A percentile compares a stretch with the other conserved stretches of the same genome.
Evolutionary conservation across 2,888 invertebrate species (phyloP).

Genomic region (Schizaphis graminum): DNA sequence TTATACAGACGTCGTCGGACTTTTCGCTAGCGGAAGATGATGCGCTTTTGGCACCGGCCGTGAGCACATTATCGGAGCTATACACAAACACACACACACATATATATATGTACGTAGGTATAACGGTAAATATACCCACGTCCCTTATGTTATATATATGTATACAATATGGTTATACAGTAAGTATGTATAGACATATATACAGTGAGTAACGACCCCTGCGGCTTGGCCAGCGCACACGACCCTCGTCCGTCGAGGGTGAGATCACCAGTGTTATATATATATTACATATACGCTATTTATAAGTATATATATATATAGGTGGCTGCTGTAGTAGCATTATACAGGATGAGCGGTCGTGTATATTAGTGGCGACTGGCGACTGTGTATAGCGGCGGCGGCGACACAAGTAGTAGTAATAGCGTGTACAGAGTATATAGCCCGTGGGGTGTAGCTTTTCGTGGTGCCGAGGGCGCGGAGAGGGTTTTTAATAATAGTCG

Average conservation of each 20-base stretch:
- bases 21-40: background rate
- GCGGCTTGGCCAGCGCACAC: background rate
- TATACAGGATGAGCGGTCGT: background rate
- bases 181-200: background rate
- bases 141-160: background rate
- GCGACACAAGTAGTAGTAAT: background rate
- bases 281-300: background rate
- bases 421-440: background rate
- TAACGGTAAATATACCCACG: background rate
- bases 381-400: background rate
- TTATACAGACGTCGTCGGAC: background rate
- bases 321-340: background rate
- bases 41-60: background rate
- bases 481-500: conserved; percentile 62
- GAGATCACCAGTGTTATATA: background rate
- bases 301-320: background rate
- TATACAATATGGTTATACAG: background rate
- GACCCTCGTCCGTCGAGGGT: background rate
- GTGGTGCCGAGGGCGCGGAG: conserved; percentile 11
- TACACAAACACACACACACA: background rate
- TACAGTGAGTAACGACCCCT: background rate
- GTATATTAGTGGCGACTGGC: conserved; percentile 41
- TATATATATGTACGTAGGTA: background rate
- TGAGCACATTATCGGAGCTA: background rate
- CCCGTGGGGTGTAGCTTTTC: conserved; percentile 20